Conservation (phyloP, 1,140 invertebrate species). For the Conopomorpha cramerella region DNA sequence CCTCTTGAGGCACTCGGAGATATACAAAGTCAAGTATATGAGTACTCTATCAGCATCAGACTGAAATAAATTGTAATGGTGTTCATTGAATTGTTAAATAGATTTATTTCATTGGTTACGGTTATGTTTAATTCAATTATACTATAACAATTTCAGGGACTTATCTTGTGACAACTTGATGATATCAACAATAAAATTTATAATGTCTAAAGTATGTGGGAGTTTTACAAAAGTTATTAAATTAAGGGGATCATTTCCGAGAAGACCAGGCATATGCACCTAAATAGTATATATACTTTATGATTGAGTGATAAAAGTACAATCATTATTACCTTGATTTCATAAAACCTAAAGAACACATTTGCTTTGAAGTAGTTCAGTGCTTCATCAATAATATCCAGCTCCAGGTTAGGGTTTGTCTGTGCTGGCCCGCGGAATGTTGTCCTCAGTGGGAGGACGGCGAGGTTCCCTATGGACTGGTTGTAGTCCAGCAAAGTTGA, state of each 20-base stretch:
- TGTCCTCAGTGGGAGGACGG: conserved; percentile 85
- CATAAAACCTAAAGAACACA: conserved; percentile 98
- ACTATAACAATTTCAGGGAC: too few relatives aligned
- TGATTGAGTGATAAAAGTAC: too few relatives aligned
- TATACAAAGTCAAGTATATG: conserved; percentile 98
- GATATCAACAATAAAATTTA: too few relatives aligned
- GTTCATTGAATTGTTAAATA: too few relatives aligned
- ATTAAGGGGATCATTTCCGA: too few relatives aligned
- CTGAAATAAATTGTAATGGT: conserved; percentile 65
- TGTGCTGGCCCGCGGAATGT: conserved; percentile 88
- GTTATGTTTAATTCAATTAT: too few relatives aligned
- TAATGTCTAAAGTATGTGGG: too few relatives aligned
- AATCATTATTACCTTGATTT: conserved; percentile 94
- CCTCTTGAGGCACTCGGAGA: conserved; percentile 96
- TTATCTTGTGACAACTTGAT: too few relatives aligned
- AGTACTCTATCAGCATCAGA: conserved; percentile 93
- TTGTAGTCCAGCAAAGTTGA: conserved; percentile 80
- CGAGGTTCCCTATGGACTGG: conserved; percentile 90
- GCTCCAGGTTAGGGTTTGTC: conserved; percentile 65
- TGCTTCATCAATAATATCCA: conserved; percentile 97
- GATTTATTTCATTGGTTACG: too few relatives aligned
- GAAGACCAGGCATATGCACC: too few relatives aligned
- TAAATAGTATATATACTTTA: too few relatives aligned
- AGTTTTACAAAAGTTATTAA: too few relatives aligned
- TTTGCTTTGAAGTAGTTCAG: conserved; percentile 98